A percentile compares a stretch with the other conserved stretches of the same genome.
Conservation (phyloP, 2,113 vertebrate species). For the Formicarius rufipectus region DNA sequence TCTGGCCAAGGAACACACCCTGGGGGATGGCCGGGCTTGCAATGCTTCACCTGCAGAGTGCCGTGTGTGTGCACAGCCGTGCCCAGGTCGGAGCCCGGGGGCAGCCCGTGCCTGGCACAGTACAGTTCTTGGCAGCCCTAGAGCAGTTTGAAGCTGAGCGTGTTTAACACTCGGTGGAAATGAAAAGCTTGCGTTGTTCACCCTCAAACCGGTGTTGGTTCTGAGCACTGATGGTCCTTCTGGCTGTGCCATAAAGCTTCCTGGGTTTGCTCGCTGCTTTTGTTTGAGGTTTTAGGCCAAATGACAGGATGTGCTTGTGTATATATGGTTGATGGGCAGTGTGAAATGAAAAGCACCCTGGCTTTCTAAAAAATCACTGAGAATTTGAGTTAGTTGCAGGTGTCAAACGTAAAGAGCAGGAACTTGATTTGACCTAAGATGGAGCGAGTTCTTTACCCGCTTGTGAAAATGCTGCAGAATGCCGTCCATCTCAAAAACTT, state of each 20-base stretch:
- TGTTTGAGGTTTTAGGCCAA: background rate
- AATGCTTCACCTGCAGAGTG: background rate
- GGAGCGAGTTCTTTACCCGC: background rate
- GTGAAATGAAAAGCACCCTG: background rate
- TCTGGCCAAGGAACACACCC: background rate
- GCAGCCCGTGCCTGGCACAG: background rate
- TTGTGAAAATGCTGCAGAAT: background rate
- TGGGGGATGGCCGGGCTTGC: background rate
- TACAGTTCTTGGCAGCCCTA: background rate
- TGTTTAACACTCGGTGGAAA: background rate
- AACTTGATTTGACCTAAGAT: background rate
- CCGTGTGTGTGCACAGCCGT: background rate
- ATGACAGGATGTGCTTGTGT: background rate
- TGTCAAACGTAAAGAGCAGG: background rate
- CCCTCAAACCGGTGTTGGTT: background rate
- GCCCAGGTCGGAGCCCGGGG: background rate
- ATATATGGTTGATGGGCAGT: background rate
- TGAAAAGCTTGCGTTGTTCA: background rate
- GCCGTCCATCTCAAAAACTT: background rate
- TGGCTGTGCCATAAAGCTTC: background rate
- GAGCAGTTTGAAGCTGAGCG: background rate
- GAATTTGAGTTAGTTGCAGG: background rate
- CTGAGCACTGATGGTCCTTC: background rate
- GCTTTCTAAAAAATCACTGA: background rate
- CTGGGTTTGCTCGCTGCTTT: slow-evolving; percentile 9